Conservation (phyloP, 2,113 vertebrate genomes). For the Hylia prasina region DNA sequence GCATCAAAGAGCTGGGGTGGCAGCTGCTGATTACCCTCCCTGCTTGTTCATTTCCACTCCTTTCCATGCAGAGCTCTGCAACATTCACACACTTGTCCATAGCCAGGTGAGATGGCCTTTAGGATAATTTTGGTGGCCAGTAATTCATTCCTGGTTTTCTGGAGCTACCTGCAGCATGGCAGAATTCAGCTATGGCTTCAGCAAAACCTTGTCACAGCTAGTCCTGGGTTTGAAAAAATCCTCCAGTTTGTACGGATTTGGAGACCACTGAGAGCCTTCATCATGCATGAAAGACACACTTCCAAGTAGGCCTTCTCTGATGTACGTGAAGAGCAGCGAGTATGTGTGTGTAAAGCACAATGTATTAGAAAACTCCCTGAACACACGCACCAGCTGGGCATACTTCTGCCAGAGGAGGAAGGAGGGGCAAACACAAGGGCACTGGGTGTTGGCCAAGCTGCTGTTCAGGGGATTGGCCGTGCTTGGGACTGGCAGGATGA, state of each 20-base stretch:
- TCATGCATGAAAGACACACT: neutral
- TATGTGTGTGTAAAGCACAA: rapidly evolving
- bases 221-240: neutral
- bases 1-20: neutral
- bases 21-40: neutral
- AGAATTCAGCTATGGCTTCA: neutral
- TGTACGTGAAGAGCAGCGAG: neutral
- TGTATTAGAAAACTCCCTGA: neutral
- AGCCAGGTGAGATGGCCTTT: neutral
- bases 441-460: neutral
- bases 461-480: neutral
- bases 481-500: neutral
- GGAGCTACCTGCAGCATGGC: neutral
- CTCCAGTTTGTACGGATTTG: neutral
- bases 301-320: neutral
- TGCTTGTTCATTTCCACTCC: neutral
- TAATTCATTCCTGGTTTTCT: neutral
- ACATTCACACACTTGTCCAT: rapidly evolving
- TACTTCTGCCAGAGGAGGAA: neutral
- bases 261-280: neutral
- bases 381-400: rapidly evolving
- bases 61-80: neutral
- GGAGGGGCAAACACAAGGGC: neutral
- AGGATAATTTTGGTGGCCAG: neutral
- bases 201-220: neutral